These are phyloP conservation scores for Empidonax traillii DNA, from an alignment of 2,113 vertebrate species.

Conservation along the genomic window DNA sequence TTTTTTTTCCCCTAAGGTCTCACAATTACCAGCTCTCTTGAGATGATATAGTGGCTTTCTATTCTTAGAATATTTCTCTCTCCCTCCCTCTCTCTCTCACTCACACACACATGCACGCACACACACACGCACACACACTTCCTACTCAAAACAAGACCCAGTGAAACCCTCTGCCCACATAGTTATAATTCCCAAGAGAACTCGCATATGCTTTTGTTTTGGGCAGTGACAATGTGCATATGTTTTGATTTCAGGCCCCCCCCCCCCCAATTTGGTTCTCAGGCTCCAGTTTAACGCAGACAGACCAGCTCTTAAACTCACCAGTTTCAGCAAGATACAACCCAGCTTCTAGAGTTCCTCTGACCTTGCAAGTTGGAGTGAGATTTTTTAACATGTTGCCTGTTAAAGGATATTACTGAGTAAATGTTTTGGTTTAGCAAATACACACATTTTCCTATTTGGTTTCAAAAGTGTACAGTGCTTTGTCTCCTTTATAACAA, in stretches of 20 bases:
- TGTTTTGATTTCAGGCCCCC: slow-evolving; percentile 50
- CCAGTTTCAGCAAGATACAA: neutral
- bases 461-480: neutral
- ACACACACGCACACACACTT: slow-evolving; percentile 2
- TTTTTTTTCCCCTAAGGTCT: neutral
- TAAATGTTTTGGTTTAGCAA: slow-evolving; percentile 20
- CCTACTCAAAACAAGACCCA: slow-evolving; percentile 60
- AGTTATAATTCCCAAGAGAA: slow-evolving; percentile 54
- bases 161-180: slow-evolving; percentile 61
- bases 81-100: neutral
- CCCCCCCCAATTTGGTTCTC: neutral
- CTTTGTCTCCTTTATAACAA: neutral
- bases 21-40: slow-evolving; percentile 7
- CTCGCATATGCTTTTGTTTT: slow-evolving; percentile 69
- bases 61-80: slow-evolving; percentile 37
- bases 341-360: neutral
- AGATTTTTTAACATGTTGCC: neutral
- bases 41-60: slow-evolving; percentile 45
- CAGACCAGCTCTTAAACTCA: slow-evolving; percentile 10
- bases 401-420: neutral
- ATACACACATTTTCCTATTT: neutral
- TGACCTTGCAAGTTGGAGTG: slow-evolving; percentile 6
- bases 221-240: slow-evolving; percentile 62
- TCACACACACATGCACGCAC: neutral
- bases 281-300: slow-evolving; percentile 35